A percentile compares a stretch with the other conserved stretches of the same genome.
These are phyloP conservation scores for Catocala sponsa DNA, from an alignment of 2,888 invertebrate genomes.

Conservation along the genomic window DNA sequence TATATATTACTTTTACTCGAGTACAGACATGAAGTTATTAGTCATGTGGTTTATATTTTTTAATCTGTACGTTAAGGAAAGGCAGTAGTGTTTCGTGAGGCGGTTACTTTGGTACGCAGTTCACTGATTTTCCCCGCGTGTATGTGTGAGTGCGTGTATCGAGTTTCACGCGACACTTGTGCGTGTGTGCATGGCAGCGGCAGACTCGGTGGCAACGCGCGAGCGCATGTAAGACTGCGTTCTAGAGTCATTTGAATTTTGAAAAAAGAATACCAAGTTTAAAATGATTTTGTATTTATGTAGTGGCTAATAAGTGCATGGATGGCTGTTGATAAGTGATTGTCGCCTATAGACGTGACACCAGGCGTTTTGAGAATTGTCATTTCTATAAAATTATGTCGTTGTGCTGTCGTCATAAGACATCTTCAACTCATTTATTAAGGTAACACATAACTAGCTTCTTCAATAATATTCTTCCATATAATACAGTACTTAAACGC, in stretches of 20 bases:
- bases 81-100: constrained; percentile 1
- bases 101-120: constrained; percentile 16
- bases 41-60: background rate
- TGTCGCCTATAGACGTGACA: too few relatives aligned
- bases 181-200: constrained; percentile 63
- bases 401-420: too few relatives aligned
- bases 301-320: too few relatives aligned
- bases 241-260: background rate
- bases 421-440: too few relatives aligned
- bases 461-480: too few relatives aligned
- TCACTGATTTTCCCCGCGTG: constrained; percentile 67
- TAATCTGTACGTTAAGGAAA: background rate
- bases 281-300: background rate
- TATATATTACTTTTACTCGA: too few relatives aligned
- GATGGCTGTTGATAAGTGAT: too few relatives aligned
- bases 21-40: too few relatives aligned
- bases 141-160: constrained; percentile 62
- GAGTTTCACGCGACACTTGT: constrained; percentile 59
- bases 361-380: too few relatives aligned
- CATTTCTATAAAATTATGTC: too few relatives aligned
- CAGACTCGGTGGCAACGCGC: constrained; percentile 76
- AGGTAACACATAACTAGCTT: too few relatives aligned
- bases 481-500: too few relatives aligned
- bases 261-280: background rate
- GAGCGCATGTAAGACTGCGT: constrained; percentile 48